Percentiles rank a stretch among this genome's conserved stretches.
phyloP scores from a whole-genome alignment of 2,113 vertebrate genomes.

The Garra rufa region DNA sequence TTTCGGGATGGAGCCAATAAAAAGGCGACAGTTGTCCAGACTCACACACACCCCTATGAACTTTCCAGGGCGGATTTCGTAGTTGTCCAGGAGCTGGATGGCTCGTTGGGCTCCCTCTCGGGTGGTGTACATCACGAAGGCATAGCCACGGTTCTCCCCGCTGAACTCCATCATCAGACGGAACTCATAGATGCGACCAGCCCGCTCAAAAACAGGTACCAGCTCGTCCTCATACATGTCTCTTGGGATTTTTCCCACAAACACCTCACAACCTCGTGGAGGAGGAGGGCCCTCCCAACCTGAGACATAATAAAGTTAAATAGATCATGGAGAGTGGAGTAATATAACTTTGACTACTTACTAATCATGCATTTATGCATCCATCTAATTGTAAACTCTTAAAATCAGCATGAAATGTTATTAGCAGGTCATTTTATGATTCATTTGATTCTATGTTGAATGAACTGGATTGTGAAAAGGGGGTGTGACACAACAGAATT shows the following conservation, averaged over 20 bases:
- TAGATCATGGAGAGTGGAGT: no score
- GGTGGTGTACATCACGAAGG: conserved; percentile 93
- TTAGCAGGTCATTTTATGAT: neutral
- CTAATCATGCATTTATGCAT: neutral
- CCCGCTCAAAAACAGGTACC: conserved; percentile 90
- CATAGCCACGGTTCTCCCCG: conserved; percentile 95
- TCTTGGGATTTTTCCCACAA: conserved; percentile 96
- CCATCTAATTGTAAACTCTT: neutral
- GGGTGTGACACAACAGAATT: neutral
- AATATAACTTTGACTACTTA: neutral
- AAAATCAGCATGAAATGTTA: neutral
- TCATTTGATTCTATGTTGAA: neutral
- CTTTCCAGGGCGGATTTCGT: conserved; percentile 89
- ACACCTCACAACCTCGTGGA: conserved; percentile 95
- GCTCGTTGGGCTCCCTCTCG: conserved; percentile 89
- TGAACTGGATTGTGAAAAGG: neutral
- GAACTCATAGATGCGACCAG: conserved; percentile 92
- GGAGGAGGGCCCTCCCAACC: conserved; percentile 93
- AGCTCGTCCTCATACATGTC: conserved; percentile 95
- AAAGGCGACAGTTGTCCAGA: conserved; percentile 94
- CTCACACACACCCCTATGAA: conserved; percentile 94
- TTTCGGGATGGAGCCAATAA: conserved; percentile 93
- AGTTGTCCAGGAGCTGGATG: conserved; percentile 90
- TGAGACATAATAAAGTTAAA: conserved; percentile 61
- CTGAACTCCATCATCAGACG: conserved; percentile 98